Evolutionary conservation across 2,888 invertebrate genomes (phyloP).

Genomic region (Schizaphis graminum): DNA sequence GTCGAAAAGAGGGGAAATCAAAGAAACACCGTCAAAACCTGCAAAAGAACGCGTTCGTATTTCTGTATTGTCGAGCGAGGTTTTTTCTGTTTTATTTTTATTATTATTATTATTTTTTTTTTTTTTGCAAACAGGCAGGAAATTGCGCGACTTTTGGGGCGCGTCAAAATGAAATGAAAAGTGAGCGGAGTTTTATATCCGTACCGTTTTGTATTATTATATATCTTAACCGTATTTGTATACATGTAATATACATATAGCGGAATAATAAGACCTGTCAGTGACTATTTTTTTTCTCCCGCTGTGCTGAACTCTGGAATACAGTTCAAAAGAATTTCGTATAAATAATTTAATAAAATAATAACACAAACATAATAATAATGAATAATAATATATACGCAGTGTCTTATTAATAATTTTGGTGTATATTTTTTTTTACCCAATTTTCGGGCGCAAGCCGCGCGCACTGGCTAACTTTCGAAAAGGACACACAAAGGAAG

Average conservation of each 20-base stretch:
- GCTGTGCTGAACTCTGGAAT: not conserved
- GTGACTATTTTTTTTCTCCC: slow-evolving; percentile 8
- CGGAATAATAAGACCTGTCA: slow-evolving; percentile 7
- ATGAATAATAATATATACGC: not conserved
- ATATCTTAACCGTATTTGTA: not conserved
- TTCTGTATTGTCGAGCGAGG: not conserved
- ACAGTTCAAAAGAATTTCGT: slow-evolving; percentile 48
- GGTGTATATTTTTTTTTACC: not conserved
- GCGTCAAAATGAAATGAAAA: slow-evolving; percentile 50
- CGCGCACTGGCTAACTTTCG: not conserved
- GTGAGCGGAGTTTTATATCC: not conserved
- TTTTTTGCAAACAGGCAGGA: slow-evolving; percentile 29
- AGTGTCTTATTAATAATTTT: slow-evolving; percentile 16
- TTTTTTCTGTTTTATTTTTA: not conserved
- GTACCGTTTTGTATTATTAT: not conserved
- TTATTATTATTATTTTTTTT: slow-evolving; percentile 7
- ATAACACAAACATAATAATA: slow-evolving; percentile 14
- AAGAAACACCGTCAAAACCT: slow-evolving; percentile 50
- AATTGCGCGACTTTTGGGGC: slow-evolving; percentile 36
- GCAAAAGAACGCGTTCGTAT: slow-evolving; percentile 27
- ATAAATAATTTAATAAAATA: slow-evolving; percentile 35
- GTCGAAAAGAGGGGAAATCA: slow-evolving; percentile 46
- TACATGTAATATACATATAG: not conserved
- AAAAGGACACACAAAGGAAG: not conserved
- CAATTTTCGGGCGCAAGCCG: not conserved